These are phyloP conservation scores for Enteromius unitaeniatus DNA, from an alignment of 2,797 vertebrate genomes.

Conservation along the genomic window DNA sequence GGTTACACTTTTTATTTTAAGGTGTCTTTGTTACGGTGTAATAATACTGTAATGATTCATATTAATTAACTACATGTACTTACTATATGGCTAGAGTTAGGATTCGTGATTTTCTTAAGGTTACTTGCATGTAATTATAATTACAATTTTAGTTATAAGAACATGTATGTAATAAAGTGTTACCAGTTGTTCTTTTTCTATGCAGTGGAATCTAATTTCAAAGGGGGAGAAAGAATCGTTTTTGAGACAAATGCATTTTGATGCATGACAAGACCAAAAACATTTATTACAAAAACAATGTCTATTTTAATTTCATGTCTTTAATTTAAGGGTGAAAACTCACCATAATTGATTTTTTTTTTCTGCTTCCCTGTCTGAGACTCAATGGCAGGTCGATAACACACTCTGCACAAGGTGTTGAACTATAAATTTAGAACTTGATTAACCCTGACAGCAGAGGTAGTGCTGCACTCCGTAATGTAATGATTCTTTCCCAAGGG, in stretches of 20 bases:
- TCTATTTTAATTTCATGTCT: slow-evolving; percentile 13
- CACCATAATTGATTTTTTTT: slow-evolving; percentile 14
- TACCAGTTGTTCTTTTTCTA: no score
- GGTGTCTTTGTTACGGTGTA: no score
- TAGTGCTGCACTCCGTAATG: slow-evolving; percentile 46
- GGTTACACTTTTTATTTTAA: no score
- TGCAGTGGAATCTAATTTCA: background rate
- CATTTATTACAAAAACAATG: slow-evolving; percentile 11
- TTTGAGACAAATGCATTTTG: slow-evolving; percentile 11
- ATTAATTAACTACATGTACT: no score
- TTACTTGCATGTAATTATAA: no score
- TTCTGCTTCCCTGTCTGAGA: slow-evolving; percentile 21
- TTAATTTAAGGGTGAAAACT: slow-evolving; percentile 18
- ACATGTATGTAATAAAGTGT: no score
- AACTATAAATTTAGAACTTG: slow-evolving; percentile 46
- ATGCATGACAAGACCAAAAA: background rate
- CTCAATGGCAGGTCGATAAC: slow-evolving; percentile 16
- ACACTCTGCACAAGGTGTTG: slow-evolving; percentile 15
- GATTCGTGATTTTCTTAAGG: no score
- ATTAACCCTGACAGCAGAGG: slow-evolving; percentile 45
- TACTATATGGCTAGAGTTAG: no score
- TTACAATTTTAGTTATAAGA: no score
- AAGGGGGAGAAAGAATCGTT: background rate
- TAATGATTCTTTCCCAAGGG: slow-evolving; percentile 62
- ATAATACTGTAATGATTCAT: no score